Conservation (phyloP, 2,797 vertebrate species). For the Uromys caudimaculatus region DNA sequence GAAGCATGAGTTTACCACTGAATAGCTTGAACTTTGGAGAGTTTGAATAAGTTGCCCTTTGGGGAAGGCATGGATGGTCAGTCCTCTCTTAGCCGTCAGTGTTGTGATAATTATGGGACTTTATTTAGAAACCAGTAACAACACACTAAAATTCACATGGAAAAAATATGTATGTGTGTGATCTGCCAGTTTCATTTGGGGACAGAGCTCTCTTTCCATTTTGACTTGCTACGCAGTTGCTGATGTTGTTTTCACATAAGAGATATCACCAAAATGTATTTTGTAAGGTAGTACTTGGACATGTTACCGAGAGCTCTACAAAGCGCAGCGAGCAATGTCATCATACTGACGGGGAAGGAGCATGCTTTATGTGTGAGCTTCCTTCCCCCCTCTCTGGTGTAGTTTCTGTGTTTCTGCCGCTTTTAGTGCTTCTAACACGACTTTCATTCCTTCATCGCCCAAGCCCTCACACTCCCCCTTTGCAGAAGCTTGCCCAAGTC, state of each 20-base stretch:
- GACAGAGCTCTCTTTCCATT: neutral
- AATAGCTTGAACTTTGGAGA: neutral
- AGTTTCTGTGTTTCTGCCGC: neutral
- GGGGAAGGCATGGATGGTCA: too few species aligned
- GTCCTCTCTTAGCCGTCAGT: neutral
- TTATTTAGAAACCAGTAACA: neutral
- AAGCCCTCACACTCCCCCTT: neutral
- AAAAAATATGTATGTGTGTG: neutral
- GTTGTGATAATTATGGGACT: neutral
- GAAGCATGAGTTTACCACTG: neutral
- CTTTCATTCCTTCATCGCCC: neutral
- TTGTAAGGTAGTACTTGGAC: neutral
- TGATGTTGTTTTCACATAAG: neutral
- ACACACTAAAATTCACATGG: neutral
- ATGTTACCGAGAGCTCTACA: neutral
- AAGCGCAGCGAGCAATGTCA: neutral
- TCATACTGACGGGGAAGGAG: neutral
- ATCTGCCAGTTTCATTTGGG: neutral
- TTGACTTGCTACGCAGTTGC: neutral
- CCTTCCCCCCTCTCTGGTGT: neutral
- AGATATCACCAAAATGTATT: neutral
- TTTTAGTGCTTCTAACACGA: neutral
- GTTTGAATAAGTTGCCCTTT: neutral
- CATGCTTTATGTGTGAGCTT: accelerated
- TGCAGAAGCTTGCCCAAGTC: neutral